These are phyloP conservation scores for Naja naja DNA, from an alignment of 2,113 vertebrate genomes.

Conservation along the genomic window DNA sequence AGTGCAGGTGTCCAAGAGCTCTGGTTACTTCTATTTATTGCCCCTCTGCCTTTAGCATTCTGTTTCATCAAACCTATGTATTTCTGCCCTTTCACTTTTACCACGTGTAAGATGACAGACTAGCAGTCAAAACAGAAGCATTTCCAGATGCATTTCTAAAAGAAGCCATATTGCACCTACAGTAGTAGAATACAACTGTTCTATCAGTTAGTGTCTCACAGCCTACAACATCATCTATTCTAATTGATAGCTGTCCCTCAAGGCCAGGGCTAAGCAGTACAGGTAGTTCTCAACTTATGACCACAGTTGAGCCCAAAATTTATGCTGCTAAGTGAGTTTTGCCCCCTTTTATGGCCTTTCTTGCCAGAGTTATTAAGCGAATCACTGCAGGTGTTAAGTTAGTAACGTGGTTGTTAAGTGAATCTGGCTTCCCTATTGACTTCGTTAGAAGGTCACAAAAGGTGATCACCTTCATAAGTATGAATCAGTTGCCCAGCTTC, in stretches of 20 bases:
- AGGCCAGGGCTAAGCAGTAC: background rate
- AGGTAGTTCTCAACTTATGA: too few species aligned
- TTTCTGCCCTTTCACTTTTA: background rate
- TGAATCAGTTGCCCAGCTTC: too few species aligned
- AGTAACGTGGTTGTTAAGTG: too few species aligned
- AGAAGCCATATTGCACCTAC: background rate
- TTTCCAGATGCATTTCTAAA: background rate
- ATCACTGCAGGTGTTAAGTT: too few species aligned
- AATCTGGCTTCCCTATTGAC: too few species aligned
- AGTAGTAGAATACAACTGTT: background rate
- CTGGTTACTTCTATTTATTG: slow-evolving; percentile 6
- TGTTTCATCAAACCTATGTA: background rate
- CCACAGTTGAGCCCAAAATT: too few species aligned
- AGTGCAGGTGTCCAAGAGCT: slow-evolving; percentile 75
- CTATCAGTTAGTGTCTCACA: background rate
- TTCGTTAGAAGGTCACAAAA: too few species aligned
- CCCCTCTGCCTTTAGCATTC: background rate
- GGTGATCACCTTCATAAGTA: too few species aligned
- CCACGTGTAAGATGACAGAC: background rate
- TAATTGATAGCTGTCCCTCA: background rate
- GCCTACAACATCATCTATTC: background rate
- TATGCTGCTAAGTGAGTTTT: too few species aligned
- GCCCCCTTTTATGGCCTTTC: too few species aligned
- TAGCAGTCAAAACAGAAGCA: background rate
- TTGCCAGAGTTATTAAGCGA: too few species aligned